These are phyloP conservation scores for Perodicticus potto DNA, from an alignment of 2,797 vertebrate genomes.

Conservation along the genomic window DNA sequence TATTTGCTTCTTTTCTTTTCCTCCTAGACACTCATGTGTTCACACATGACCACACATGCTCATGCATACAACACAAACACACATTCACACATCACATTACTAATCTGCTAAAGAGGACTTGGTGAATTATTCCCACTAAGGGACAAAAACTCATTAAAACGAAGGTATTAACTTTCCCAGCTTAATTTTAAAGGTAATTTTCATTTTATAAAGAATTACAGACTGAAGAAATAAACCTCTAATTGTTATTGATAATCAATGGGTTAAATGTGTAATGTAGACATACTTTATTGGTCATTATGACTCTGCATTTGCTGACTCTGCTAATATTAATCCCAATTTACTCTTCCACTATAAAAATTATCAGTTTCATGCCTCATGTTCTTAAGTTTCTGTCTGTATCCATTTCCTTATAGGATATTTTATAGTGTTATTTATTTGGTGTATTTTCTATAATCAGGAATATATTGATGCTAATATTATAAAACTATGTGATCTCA, in stretches of 20 bases:
- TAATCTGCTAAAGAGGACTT: not conserved
- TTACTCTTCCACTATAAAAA: not conserved
- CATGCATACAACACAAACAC: too few relatives aligned
- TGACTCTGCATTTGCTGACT: not conserved
- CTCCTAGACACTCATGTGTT: not conserved
- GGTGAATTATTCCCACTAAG: not conserved
- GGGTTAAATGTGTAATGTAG: not conserved
- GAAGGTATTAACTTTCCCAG: not conserved
- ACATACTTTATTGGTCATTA: not conserved
- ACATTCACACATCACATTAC: not conserved
- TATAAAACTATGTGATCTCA: not conserved
- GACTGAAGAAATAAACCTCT: not conserved
- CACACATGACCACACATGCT: too few relatives aligned
- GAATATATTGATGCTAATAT: not conserved
- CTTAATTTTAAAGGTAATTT: constrained; percentile 13
- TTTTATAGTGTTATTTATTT: not conserved
- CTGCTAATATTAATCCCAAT: not conserved
- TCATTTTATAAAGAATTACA: not conserved
- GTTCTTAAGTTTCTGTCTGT: not conserved
- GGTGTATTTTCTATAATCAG: not conserved
- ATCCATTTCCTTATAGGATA: not conserved
- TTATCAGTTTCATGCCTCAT: not conserved
- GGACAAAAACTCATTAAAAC: not conserved
- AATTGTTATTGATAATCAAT: not conserved
- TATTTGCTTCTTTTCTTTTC: not conserved